Evolutionary conservation across 1,140 invertebrate species (phyloP), one percentile per base, ranked within the genome.

Genomic region (Amphibalanus amphitrite): DNA sequence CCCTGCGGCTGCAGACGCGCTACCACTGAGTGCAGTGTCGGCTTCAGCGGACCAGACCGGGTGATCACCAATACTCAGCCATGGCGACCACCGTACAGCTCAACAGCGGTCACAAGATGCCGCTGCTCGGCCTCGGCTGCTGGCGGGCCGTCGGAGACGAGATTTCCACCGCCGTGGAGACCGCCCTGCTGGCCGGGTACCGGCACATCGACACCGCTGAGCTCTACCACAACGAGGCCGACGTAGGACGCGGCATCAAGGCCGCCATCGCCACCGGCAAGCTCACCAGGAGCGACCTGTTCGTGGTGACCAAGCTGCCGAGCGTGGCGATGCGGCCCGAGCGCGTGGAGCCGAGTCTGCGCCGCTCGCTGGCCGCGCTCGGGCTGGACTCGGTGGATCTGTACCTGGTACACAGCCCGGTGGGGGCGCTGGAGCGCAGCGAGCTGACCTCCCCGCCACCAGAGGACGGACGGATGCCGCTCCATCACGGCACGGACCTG

Each of bases 401-500:
- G 72, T 94, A 92, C 78, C 80, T 95, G 20, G 83, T 94, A 71
- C 92, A 95, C 75, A 85, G 86, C 59, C 91, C 92, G 0, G 72
- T 74, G 70, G 72, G 75, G 0, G 76, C 77, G 13, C 8, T 20
- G 65, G 20, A 28, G 26, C 29, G 25, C 40, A 28, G 15, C 23
- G 13, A 28, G 28, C 28, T 26, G 70, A 15, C 26, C 25, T 65
- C 28, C 8, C 23, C 26, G n/a, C 64, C 33, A 23, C n/a, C 26
- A 67, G 23, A 33, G 20, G 59, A 71, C 26, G 29, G 20, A 1
- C 6, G 30, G 20, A 28, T 74, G 59, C 47, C 0, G 65, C 65
- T 17, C 28, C 4, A 38, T 38, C 33, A 38, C 29, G 70, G 15
- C 25, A 75, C 38, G 17, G 69, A 73, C n/a, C 69, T 40, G 33